Conservation (phyloP, 1,140 invertebrate species). For the Neotoxoptera formosana region DNA sequence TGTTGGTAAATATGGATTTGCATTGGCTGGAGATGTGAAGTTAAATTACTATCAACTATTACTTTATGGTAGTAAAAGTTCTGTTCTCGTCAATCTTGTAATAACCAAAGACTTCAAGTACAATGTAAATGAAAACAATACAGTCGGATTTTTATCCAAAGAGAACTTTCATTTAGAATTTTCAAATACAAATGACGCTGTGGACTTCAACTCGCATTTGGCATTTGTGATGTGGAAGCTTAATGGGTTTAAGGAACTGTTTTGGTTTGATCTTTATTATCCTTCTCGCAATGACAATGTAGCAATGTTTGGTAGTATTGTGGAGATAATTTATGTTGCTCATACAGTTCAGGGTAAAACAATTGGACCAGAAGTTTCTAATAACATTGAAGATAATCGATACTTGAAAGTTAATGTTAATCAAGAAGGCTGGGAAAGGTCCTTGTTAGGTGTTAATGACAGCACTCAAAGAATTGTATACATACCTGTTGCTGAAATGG, state of each 20-base stretch:
- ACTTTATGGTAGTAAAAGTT: slow-evolving; percentile 19
- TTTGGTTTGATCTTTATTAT: slow-evolving; percentile 49
- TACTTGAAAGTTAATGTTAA: slow-evolving; percentile 29
- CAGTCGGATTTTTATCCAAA: background rate
- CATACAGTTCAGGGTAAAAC: slow-evolving; percentile 18
- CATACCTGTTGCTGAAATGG: slow-evolving; percentile 34
- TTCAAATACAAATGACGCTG: slow-evolving; percentile 15
- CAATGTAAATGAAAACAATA: slow-evolving; percentile 23
- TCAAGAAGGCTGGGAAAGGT: slow-evolving; percentile 30
- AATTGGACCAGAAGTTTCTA: slow-evolving; percentile 43
- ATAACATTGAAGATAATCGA: slow-evolving; percentile 17
- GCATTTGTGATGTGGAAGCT: slow-evolving; percentile 39
- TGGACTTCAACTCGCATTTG: slow-evolving; percentile 10
- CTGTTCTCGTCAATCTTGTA: background rate
- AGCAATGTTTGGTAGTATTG: slow-evolving; percentile 20
- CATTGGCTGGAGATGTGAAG: slow-evolving; percentile 34
- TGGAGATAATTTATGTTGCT: background rate
- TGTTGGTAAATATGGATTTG: slow-evolving; percentile 48
- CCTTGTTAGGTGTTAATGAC: slow-evolving; percentile 24
- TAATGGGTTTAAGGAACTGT: slow-evolving; percentile 14
- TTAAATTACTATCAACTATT: slow-evolving; percentile 41
- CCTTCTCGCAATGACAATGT: background rate
- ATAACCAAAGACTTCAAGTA: slow-evolving; percentile 30
- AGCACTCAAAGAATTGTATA: slow-evolving; percentile 24
- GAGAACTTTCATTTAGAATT: slow-evolving; percentile 16